phyloP scores from a whole-genome alignment of 2,888 invertebrate genomes.

The Lymantria dispar region DNA sequence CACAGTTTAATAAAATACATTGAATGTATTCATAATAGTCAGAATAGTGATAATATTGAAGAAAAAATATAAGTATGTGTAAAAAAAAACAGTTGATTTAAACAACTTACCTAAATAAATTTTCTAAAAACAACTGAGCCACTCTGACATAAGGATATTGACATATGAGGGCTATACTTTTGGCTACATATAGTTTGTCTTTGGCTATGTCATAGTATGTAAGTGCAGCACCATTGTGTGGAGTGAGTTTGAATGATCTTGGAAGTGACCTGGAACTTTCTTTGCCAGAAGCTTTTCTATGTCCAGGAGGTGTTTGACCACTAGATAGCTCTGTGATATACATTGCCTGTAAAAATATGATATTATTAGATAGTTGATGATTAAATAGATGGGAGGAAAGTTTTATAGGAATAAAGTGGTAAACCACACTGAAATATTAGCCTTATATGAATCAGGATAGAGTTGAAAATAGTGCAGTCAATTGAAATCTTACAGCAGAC shows the following conservation, averaged over 20 bases:
- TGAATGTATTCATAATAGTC: too few species aligned
- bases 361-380: too few species aligned
- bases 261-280: constrained; percentile 93
- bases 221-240: constrained; percentile 89
- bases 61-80: background rate
- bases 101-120: constrained; percentile 89
- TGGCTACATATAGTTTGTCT: constrained; percentile 97
- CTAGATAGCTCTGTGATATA: constrained; percentile 94
- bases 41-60: too few species aligned
- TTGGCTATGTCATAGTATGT: constrained; percentile 96
- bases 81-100: constrained; percentile 1
- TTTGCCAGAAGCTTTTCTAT: constrained; percentile 80
- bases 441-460: too few species aligned
- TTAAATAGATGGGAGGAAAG: too few species aligned
- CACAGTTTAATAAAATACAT: too few species aligned
- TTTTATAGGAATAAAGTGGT: too few species aligned
- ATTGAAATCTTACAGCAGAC: too few species aligned
- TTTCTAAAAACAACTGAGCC: constrained; percentile 92
- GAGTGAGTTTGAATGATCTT: constrained; percentile 92
- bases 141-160: constrained; percentile 95
- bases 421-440: too few species aligned
- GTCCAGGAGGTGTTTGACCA: constrained; percentile 86
- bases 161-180: constrained; percentile 96
- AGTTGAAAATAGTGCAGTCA: too few species aligned
- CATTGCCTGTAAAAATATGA: constrained; percentile 85